Evolutionary conservation across 2,797 vertebrate genomes (phyloP).

Genomic region (Phoeniculus purpureus): DNA sequence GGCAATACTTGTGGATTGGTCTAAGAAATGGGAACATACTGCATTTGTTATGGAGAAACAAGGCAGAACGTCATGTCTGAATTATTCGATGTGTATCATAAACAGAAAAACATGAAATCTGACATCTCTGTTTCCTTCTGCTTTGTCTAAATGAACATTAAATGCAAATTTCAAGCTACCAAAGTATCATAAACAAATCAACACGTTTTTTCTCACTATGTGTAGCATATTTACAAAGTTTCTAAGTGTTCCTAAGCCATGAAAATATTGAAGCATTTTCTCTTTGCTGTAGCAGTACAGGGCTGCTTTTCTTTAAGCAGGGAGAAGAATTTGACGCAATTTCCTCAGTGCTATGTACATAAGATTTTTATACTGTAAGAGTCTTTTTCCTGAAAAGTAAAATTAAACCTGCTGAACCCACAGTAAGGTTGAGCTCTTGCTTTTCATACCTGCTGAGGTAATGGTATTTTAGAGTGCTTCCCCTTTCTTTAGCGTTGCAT

Average conservation of each 20-base stretch:
- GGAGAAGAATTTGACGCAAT: neutral
- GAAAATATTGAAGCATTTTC: neutral
- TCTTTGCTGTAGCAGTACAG: neutral
- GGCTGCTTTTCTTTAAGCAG: neutral
- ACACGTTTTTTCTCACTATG: neutral
- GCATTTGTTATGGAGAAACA: neutral
- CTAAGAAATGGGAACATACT: neutral
- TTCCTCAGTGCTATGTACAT: neutral
- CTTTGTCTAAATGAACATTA: neutral
- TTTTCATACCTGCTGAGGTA: conserved; percentile 15
- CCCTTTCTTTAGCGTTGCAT: neutral
- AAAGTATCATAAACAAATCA: neutral
- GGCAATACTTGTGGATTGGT: neutral
- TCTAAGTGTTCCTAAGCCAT: neutral
- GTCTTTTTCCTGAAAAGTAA: neutral
- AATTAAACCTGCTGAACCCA: neutral
- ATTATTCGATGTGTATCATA: neutral
- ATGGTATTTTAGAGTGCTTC: neutral
- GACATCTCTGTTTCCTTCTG: neutral
- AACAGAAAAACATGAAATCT: neutral
- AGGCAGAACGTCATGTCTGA: neutral
- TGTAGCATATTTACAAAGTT: neutral
- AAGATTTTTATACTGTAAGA: neutral
- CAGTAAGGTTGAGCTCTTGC: neutral
- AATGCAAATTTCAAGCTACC: neutral